phyloP scores from a whole-genome alignment of 2,888 invertebrate species.

The Pandemis cinnamomeana region DNA sequence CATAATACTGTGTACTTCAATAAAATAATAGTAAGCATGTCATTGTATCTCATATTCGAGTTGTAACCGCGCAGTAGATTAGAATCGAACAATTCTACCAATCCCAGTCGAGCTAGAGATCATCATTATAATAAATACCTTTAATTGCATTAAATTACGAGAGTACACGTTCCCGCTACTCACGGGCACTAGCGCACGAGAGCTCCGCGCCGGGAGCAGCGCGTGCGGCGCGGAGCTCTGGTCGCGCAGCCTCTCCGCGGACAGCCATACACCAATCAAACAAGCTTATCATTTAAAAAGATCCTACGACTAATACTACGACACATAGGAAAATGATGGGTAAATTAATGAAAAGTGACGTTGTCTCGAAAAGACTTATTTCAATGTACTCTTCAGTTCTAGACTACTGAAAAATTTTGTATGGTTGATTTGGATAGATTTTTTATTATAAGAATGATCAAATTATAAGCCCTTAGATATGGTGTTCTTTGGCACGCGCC shows the following conservation, averaged over 20 bases:
- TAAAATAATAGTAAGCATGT: conserved; percentile 38
- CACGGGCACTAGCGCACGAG: neutral
- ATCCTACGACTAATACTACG: conserved; percentile 41
- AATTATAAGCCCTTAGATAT: neutral
- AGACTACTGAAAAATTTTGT: neutral
- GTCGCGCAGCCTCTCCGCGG: neutral
- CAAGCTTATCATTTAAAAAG: conserved; percentile 21
- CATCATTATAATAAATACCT: conserved; percentile 59
- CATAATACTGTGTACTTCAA: conserved; percentile 66
- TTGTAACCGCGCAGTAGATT: conserved; percentile 40
- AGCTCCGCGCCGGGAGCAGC: neutral
- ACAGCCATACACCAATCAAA: conserved; percentile 9
- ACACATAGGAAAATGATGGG: conserved; percentile 44
- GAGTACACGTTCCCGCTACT: conserved; percentile 4
- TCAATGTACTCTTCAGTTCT: neutral
- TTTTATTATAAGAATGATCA: neutral
- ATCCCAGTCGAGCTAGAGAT: conserved; percentile 55
- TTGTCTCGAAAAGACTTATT: neutral
- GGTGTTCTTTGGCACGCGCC: too few relatives aligned
- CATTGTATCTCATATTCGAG: conserved; percentile 58
- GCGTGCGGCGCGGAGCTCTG: neutral
- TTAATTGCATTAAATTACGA: conserved; percentile 47
- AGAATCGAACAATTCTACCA: conserved; percentile 41
- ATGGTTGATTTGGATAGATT: neutral
- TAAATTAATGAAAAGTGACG: neutral